phyloP scores from a whole-genome alignment of 1,140 invertebrate genomes.

The Phymastichus coffea region DNA sequence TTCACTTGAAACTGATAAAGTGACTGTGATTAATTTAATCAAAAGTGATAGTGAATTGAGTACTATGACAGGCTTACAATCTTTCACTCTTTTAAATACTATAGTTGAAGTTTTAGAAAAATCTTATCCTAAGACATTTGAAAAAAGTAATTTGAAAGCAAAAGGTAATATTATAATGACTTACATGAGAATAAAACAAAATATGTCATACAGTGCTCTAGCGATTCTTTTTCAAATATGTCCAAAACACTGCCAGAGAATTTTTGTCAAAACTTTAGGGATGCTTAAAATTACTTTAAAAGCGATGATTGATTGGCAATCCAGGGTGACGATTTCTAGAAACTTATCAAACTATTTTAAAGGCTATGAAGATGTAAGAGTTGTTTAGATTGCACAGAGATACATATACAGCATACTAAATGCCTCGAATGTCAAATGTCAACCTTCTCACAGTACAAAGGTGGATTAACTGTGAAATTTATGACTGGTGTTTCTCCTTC shows the following conservation, averaged over 20 bases:
- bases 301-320: conserved; percentile 6
- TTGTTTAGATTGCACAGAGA: conserved; percentile 37
- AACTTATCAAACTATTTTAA: conserved; percentile 28
- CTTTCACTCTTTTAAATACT: no score
- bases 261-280: conserved; percentile 3
- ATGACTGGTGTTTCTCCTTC: conserved; percentile 38
- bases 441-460: conserved; percentile 41
- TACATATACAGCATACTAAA: conserved; percentile 27
- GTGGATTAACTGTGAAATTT: conserved; percentile 37
- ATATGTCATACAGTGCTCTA: conserved; percentile 14
- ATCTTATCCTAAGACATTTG: no score
- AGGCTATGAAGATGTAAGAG: conserved; percentile 17
- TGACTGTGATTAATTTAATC: no score
- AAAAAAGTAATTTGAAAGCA: no score
- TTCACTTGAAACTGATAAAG: no score
- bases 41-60: no score
- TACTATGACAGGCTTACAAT: no score
- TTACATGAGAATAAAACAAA: conserved; percentile 28
- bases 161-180: no score
- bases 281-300: conserved; percentile 17
- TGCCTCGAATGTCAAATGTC: conserved; percentile 23
- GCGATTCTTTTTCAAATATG: conserved; percentile 4
- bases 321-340: conserved; percentile 12
- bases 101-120: no score
- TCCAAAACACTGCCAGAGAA: conserved; percentile 2